Percentiles rank a stretch among this genome's conserved stretches.
These are phyloP conservation scores for Dendroctonus ponderosae DNA, from an alignment of 1,140 invertebrate genomes.

Conservation along the genomic window DNA sequence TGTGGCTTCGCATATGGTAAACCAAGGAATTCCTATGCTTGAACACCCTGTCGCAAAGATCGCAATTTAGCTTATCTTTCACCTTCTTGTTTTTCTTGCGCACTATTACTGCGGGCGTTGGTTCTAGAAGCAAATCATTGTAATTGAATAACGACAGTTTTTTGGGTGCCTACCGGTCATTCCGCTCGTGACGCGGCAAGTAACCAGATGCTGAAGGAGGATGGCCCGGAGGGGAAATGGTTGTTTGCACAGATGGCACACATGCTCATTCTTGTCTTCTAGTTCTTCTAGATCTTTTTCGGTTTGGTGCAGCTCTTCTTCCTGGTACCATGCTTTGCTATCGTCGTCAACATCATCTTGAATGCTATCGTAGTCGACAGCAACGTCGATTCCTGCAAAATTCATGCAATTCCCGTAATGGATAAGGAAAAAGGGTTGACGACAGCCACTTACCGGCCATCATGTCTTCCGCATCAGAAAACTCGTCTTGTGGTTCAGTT, in stretches of 20 bases:
- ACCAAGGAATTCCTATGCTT: conserved; percentile 79
- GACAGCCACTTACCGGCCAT: conserved; percentile 62
- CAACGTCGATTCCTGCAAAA: conserved; percentile 50
- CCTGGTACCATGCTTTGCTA: conserved; percentile 48
- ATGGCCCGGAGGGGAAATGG: conserved; percentile 45
- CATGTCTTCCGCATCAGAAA: conserved; percentile 78
- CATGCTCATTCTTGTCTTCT: conserved; percentile 48
- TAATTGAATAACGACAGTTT: background rate
- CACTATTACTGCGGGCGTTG: conserved; percentile 30
- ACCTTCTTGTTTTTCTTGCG: conserved; percentile 40
- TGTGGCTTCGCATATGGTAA: conserved; percentile 80
- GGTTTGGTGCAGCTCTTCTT: conserved; percentile 50
- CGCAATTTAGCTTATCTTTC: conserved; percentile 55
- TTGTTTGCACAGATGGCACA: conserved; percentile 48
- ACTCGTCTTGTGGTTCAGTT: conserved; percentile 57
- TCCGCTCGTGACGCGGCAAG: conserved; percentile 44
- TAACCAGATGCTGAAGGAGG: conserved; percentile 47
- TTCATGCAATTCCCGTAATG: conserved; percentile 21
- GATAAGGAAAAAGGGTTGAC: background rate
- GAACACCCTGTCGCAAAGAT: conserved; percentile 71
- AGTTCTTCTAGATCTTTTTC: conserved; percentile 51
- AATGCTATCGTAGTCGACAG: conserved; percentile 42
- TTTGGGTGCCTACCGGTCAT: conserved; percentile 46
- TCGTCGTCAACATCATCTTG: conserved; percentile 41
- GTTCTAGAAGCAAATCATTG: conserved; percentile 11